Evolutionary conservation across 2,797 vertebrate species (phyloP).

Genomic region (Xenops minutus): DNA sequence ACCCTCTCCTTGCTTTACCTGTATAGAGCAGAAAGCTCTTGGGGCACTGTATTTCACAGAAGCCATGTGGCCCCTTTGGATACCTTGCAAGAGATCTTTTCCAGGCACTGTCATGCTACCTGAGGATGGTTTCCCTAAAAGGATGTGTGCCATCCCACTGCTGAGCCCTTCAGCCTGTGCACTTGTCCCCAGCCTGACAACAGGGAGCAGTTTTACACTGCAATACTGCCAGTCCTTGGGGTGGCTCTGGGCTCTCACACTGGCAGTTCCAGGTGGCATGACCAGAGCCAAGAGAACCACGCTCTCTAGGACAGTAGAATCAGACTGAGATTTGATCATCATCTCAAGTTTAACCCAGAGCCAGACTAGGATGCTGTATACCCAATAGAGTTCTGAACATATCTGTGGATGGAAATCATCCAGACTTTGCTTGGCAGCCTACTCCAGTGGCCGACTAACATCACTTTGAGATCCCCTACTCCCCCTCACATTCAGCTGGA

Average conservation of each 20-base stretch:
- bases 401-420: not conserved
- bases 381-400: not conserved
- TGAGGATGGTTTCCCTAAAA: not conserved
- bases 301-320: not conserved
- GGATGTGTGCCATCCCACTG: not conserved
- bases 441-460: not conserved
- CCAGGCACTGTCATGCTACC: not conserved
- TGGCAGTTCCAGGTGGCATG: not conserved
- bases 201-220: not conserved
- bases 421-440: not conserved
- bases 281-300: not conserved
- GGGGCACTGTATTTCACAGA: not conserved
- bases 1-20: not conserved
- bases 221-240: not conserved
- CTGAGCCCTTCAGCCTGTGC: not conserved
- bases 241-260: not conserved
- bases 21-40: rapidly evolving
- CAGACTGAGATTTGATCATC: not conserved
- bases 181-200: not conserved
- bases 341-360: not conserved
- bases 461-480: rapidly evolving
- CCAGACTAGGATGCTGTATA: not conserved
- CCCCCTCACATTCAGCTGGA: not conserved
- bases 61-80: rapidly evolving
- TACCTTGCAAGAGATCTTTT: not conserved